These are phyloP conservation scores for Pasiphila rectangulata DNA, from an alignment of 2,888 invertebrate genomes.

Conservation along the genomic window DNA sequence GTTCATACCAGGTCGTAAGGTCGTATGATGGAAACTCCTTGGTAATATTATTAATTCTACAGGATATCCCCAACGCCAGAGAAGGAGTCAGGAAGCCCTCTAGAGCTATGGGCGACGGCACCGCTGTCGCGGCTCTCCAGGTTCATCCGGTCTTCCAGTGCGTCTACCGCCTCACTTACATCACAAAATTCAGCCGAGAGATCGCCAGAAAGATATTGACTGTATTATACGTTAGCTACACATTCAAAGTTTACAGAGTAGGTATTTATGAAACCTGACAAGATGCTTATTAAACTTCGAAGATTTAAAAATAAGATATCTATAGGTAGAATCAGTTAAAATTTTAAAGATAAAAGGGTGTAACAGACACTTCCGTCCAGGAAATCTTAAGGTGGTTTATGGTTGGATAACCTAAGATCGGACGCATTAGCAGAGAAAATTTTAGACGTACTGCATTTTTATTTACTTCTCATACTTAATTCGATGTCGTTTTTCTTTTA, in stretches of 20 bases:
- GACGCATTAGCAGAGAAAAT: too few relatives aligned
- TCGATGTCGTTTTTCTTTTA: too few relatives aligned
- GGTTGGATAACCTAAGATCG: too few relatives aligned
- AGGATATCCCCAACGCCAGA: conserved; percentile 61
- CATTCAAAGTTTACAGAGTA: too few relatives aligned
- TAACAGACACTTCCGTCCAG: too few relatives aligned
- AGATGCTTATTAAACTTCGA: background rate
- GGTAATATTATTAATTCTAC: conserved; percentile 11
- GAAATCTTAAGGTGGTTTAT: too few relatives aligned
- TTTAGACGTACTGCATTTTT: too few relatives aligned
- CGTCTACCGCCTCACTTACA: conserved; percentile 55
- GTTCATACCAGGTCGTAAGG: too few relatives aligned
- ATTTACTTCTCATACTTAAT: too few relatives aligned
- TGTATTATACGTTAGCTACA: too few relatives aligned
- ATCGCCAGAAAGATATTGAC: conserved; percentile 49
- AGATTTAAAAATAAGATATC: background rate
- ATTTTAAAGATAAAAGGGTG: too few relatives aligned
- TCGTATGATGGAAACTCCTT: background rate
- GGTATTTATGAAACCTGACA: background rate
- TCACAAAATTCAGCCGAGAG: conserved; percentile 52
- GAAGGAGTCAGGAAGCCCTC: conserved; percentile 55
- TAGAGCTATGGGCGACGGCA: conserved; percentile 74
- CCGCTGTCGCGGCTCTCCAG: conserved; percentile 62
- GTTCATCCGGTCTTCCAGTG: conserved; percentile 60
- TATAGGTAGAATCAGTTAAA: too few relatives aligned